Conservation (phyloP, 2,797 vertebrate species). For the Lepilemur ruficaudatus region DNA sequence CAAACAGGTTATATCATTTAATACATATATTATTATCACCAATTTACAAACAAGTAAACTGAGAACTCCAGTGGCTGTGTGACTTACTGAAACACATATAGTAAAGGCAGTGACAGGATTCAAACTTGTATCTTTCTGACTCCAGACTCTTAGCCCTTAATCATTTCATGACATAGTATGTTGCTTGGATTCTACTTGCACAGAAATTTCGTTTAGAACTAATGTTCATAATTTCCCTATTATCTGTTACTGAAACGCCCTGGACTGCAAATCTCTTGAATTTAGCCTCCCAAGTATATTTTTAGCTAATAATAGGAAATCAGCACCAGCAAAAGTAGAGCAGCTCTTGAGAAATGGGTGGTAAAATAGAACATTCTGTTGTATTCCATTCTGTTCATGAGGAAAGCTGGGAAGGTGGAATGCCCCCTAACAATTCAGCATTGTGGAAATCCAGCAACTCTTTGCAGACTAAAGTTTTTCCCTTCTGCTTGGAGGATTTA, state of each 20-base stretch:
- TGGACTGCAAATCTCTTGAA: not conserved
- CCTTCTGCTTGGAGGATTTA: not conserved
- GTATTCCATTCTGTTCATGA: not conserved
- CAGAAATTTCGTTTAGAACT: not conserved
- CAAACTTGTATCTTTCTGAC: not conserved
- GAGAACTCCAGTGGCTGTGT: not conserved
- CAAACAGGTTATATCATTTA: not conserved
- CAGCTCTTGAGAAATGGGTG: not conserved
- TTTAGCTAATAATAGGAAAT: conserved; percentile 31
- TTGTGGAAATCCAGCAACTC: not conserved
- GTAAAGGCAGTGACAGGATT: not conserved
- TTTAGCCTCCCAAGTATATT: not conserved
- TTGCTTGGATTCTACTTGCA: not conserved
- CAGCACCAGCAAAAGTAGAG: not conserved
- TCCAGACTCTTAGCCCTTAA: not conserved
- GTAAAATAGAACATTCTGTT: not conserved
- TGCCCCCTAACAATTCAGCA: not conserved
- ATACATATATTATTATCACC: not conserved
- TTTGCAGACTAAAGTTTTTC: not conserved
- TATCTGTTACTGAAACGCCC: not conserved
- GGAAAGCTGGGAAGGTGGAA: not conserved
- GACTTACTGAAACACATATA: not conserved
- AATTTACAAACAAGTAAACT: conserved; percentile 9
- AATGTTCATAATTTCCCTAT: not conserved
- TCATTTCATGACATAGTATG: not conserved